Conservation (phyloP, 2,797 vertebrate species). For the Myotis pilosus region DNA sequence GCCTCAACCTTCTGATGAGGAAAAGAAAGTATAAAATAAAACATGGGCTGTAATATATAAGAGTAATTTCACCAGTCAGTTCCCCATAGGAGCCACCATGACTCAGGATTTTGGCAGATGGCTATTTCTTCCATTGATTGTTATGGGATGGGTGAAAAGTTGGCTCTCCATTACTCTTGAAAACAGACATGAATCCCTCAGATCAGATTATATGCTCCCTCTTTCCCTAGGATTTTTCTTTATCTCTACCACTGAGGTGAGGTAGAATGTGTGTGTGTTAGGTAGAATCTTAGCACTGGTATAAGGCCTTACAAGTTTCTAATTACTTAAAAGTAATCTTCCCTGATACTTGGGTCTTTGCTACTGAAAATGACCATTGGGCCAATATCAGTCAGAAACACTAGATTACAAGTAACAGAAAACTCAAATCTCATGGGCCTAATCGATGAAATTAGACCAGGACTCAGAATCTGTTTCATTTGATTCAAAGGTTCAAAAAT, state of each 20-base stretch:
- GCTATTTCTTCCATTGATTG: background rate
- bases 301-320: background rate
- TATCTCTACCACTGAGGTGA: background rate
- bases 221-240: background rate
- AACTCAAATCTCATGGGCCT: background rate
- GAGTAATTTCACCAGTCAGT: background rate
- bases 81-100: background rate
- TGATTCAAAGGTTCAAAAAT: slow-evolving; percentile 11
- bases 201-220: background rate
- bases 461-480: background rate
- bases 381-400: background rate
- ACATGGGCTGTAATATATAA: background rate
- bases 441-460: background rate
- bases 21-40: slow-evolving; percentile 38
- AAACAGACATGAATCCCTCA: background rate
- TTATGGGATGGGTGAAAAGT: background rate
- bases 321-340: background rate
- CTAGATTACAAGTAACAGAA: background rate
- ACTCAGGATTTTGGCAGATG: background rate
- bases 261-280: background rate
- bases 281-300: background rate
- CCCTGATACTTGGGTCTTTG: background rate
- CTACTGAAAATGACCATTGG: background rate
- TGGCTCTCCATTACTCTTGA: slow-evolving; percentile 1
- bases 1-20: background rate